These are phyloP conservation scores for Orientallactaga bullata DNA, from an alignment of 2,113 vertebrate genomes.

Conservation along the genomic window DNA sequence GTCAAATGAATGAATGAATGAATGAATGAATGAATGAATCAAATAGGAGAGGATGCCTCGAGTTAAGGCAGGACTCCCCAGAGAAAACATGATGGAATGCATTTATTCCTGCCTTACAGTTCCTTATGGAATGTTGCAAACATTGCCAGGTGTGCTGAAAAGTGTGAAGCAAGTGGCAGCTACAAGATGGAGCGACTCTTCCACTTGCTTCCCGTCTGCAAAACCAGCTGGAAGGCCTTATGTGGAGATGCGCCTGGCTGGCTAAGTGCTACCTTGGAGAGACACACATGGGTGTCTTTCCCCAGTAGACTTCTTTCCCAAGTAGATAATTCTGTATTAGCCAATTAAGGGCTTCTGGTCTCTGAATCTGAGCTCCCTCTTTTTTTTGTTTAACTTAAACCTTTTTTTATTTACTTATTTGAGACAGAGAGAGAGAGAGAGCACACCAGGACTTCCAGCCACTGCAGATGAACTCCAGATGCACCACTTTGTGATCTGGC, in stretches of 20 bases:
- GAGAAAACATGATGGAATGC: background rate
- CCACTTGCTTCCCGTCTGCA: background rate
- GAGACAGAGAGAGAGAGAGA: too few relatives aligned
- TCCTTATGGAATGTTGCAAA: background rate
- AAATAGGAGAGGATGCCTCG: fast-evolving
- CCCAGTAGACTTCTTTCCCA: background rate
- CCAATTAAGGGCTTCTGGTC: constrained; percentile 42
- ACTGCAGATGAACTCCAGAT: too few relatives aligned
- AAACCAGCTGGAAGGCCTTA: too few relatives aligned
- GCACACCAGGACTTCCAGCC: too few relatives aligned
- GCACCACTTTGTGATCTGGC: too few relatives aligned
- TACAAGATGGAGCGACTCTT: background rate
- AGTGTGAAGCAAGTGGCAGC: background rate
- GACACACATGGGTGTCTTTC: background rate
- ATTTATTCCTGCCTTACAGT: background rate
- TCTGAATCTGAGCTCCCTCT: constrained; percentile 5
- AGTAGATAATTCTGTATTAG: constrained; percentile 2
- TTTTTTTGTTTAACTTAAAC: background rate
- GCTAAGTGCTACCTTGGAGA: background rate
- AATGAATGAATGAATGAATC: background rate
- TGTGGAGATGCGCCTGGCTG: background rate
- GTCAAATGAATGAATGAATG: background rate
- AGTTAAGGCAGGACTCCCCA: background rate
- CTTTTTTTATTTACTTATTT: too few relatives aligned
- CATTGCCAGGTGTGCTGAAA: background rate